Percentiles rank a stretch among this genome's conserved stretches.
phyloP scores from a whole-genome alignment of 2,113 vertebrate genomes.

The Scomber japonicus region DNA sequence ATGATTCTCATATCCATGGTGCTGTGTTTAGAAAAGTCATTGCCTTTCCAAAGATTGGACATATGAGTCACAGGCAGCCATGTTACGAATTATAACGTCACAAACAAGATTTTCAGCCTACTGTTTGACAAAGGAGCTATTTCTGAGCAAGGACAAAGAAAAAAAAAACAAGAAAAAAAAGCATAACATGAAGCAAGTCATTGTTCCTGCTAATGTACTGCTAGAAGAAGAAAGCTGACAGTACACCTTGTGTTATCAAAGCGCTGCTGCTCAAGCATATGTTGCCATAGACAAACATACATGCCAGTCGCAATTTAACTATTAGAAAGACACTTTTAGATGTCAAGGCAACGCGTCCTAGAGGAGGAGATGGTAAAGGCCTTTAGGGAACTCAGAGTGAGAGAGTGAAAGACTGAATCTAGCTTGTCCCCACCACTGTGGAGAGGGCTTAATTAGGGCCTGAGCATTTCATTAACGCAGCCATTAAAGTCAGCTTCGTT shows the following conservation, averaged over 20 bases:
- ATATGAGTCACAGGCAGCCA: slow-evolving; percentile 40
- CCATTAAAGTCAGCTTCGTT: slow-evolving; percentile 82
- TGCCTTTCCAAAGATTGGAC: slow-evolving; percentile 48
- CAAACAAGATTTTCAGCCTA: slow-evolving; percentile 7
- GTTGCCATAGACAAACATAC: slow-evolving; percentile 67
- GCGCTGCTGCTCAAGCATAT: slow-evolving; percentile 63
- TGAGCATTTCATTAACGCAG: slow-evolving; percentile 81
- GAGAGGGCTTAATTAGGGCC: slow-evolving; percentile 83
- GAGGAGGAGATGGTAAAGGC: slow-evolving; percentile 54
- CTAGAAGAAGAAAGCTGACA: slow-evolving; percentile 48
- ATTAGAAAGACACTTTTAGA: slow-evolving; percentile 68
- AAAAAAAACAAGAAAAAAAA: not conserved
- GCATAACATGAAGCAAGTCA: slow-evolving; percentile 33
- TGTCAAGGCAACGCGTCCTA: slow-evolving; percentile 51
- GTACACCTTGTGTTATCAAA: slow-evolving; percentile 61
- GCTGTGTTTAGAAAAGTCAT: slow-evolving; percentile 53
- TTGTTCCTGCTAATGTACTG: slow-evolving; percentile 9
- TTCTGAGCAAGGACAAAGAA: slow-evolving; percentile 1
- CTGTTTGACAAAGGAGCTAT: not conserved
- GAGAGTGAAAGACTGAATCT: slow-evolving; percentile 46
- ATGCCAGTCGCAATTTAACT: slow-evolving; percentile 66
- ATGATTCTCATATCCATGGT: slow-evolving; percentile 41
- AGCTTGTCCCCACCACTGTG: slow-evolving; percentile 63
- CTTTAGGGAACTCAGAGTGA: slow-evolving; percentile 54
- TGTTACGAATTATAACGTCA: slow-evolving; percentile 7